Evolutionary conservation across 1,140 invertebrate species (phyloP), one percentile per base, ranked within the genome.

Genomic region (Helicoverpa zea): DNA sequence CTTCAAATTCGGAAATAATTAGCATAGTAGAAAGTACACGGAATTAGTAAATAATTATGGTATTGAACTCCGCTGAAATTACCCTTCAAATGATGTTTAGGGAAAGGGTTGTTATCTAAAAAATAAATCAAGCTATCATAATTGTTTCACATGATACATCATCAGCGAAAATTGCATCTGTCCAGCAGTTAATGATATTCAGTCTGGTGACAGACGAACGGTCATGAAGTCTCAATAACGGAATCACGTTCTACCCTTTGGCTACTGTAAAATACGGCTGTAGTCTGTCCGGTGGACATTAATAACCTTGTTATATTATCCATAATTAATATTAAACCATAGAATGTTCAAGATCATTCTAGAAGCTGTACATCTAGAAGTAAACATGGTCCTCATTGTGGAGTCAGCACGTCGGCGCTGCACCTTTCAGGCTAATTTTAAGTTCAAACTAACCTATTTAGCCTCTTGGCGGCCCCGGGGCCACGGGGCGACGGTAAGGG

Each of bases 361-460:
- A 43, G 35, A 43, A 43, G 9, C 35, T 43, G 35, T 43, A 9
- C 35, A 18, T 13, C 35, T 47, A 12, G 63, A n/a, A 1, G 64
- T 23, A 51, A 51, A 68, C 47, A 51, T 43, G 16, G 51, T 18
- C 18, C 12, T 73, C 70, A 73, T 73, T 73, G 70, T 73, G 52
- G 16, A 58, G 70, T 56, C 52, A 13, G 52, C 70, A 13, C 16
- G 52, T n/a, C 23, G 16, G 7, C 52, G 43, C 23, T 18, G 66
- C n/a, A 64, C 74, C 49, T 77, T 61, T 49, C 59, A 64, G 59
- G 74, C 59, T 77, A 64, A 77, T 77, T 64, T 64, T 51, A 77
- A 77, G 59, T 77, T 77, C 74, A 63, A 76, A 77, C 74, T 77
- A 64, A 77, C 74, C 59, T 64, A 77, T 75, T 73, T 73, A 73